These are phyloP conservation scores for Cephonodes hylas DNA, from an alignment of 2,888 invertebrate genomes.

Conservation along the genomic window DNA sequence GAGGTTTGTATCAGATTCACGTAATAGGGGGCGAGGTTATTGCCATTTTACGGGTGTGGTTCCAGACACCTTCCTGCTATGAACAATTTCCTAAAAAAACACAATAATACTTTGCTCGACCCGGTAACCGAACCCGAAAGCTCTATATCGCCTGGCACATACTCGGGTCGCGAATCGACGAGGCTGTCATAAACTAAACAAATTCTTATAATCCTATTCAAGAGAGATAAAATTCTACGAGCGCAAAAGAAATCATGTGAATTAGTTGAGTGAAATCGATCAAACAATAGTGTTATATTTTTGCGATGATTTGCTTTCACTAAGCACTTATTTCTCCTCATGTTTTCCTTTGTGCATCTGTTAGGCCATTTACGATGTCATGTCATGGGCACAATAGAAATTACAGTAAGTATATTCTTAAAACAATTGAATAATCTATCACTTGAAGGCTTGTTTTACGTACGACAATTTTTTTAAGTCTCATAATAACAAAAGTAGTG, in stretches of 20 bases:
- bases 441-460: not conserved
- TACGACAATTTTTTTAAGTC: not conserved
- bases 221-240: not conserved
- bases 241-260: conserved; percentile 53
- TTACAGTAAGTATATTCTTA: not conserved
- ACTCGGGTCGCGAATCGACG: no score
- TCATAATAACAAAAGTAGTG: no score
- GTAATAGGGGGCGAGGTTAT: no score
- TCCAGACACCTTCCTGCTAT: no score
- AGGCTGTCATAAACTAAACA: not conserved
- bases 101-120: no score
- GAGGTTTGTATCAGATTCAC: no score
- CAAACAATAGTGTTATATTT: conserved; percentile 67
- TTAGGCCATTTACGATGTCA: not conserved
- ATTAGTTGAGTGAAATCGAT: conserved; percentile 63
- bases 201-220: not conserved
- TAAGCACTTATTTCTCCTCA: conserved; percentile 23
- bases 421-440: not conserved
- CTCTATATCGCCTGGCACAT: no score
- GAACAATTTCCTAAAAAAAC: no score
- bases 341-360: not conserved
- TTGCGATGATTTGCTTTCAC: conserved; percentile 66
- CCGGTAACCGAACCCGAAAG: no score
- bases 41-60: no score
- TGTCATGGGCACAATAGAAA: not conserved